Conservation (phyloP, 2,797 vertebrate genomes). For the Bradypus variegatus region DNA sequence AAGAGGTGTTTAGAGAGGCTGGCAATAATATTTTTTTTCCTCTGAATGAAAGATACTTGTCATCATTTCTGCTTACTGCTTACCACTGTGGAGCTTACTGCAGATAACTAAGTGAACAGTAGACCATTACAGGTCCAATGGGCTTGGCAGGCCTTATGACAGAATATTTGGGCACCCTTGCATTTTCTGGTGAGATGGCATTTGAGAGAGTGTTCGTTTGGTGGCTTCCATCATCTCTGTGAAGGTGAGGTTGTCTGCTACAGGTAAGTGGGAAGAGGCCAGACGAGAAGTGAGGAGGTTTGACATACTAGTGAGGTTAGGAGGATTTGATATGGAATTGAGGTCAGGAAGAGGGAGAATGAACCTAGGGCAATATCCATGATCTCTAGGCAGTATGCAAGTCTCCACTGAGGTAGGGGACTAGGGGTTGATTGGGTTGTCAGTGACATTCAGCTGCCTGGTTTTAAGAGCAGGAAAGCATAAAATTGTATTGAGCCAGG, state of each 20-base stretch:
- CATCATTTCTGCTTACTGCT: background rate
- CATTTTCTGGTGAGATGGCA: slow-evolving; percentile 42
- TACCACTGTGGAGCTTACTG: background rate
- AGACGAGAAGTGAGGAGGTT: background rate
- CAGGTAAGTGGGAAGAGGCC: slow-evolving; percentile 14
- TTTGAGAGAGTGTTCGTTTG: background rate
- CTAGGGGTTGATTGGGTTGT: background rate
- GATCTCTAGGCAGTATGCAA: background rate
- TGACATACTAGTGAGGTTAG: background rate
- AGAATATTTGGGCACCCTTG: background rate
- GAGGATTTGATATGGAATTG: background rate
- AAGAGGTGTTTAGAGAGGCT: background rate
- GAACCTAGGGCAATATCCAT: background rate
- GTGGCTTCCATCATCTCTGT: background rate
- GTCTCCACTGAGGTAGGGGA: background rate
- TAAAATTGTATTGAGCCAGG: slow-evolving; percentile 3
- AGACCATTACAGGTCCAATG: background rate
- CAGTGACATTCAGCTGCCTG: background rate
- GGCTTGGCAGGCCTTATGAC: background rate
- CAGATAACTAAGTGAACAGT: background rate
- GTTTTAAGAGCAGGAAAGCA: slow-evolving; percentile 16
- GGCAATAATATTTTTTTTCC: background rate
- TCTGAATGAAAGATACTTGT: background rate
- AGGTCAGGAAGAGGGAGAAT: slow-evolving; percentile 8
- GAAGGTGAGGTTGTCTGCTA: slow-evolving; percentile 20